Evolutionary conservation across 2,113 vertebrate genomes (phyloP), one percentile per base, ranked within the genome.

Genomic region (Montifringilla adamsi): DNA sequence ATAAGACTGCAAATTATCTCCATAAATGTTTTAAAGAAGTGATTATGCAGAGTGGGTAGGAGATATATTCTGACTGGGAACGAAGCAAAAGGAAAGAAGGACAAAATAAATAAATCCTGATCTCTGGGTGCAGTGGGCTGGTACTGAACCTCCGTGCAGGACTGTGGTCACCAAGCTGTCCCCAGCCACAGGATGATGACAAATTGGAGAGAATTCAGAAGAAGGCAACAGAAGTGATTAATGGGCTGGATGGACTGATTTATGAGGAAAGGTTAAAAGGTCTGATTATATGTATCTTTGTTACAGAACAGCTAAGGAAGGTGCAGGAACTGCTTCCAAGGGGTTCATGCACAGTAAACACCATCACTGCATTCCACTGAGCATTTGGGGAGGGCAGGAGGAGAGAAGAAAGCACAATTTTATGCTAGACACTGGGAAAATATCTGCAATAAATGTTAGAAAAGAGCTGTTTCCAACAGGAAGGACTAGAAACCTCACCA

Each of bases 251-350:
- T 46, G 49, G 66, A 84, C 76, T 94, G 93, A 96, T 96, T 84
- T 93, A 95, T 87, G 83, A 90, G 58, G 44, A 84, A 87, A 86
- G 92, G 90, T 89, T 87, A 93, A 87, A 94, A 93, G 92, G 84
- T 94, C 88, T 95, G 89, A 90, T 96, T 93, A 68, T 35, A 93
- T 73, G 80, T 92, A 90, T 96, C 92, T 90, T 82, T 87, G 90
- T 88, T 93, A 95, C 88, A 90, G 90, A 80, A 91, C 68, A 83
- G 91, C 89, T 80, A 85, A 80, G 67, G 52, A 91, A 60, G 35
- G 35, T 72, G 49, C 49, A 74, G 79, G 49, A 95, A 56, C 93
- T 53, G 68, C 58, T 86, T 89, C 60, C 41, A 49, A 58, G 55
- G 52, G n/a, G 62, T 58, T 93, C 41, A 14, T 0, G 1, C 26